phyloP scores from a whole-genome alignment of 1,140 invertebrate species.

The Cepaea nemoralis region DNA sequence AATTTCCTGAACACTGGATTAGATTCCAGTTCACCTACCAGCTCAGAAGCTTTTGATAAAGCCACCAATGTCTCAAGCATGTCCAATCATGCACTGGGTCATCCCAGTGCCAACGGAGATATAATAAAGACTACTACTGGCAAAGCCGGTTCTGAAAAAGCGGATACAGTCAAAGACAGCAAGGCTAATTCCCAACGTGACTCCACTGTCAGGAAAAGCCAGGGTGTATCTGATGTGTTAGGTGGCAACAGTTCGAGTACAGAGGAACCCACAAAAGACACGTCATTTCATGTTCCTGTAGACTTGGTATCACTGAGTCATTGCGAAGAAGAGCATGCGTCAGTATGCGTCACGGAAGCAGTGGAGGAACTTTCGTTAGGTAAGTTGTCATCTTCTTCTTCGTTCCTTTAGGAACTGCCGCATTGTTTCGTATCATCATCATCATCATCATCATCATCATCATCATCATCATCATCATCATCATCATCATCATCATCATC shows the following conservation, averaged over 20 bases:
- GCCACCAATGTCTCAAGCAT: background rate
- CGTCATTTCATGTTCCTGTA: background rate
- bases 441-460: too few relatives aligned
- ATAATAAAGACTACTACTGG: background rate
- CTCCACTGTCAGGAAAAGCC: background rate
- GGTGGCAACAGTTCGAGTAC: background rate
- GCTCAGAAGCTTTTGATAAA: background rate
- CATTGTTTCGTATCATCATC: too few relatives aligned
- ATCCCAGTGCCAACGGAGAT: background rate
- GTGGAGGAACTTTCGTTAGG: constrained; percentile 20
- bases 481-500: too few relatives aligned
- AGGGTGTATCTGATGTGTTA: background rate
- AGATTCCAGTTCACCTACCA: background rate
- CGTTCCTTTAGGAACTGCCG: background rate
- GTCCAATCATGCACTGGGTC: background rate
- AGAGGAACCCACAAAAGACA: background rate
- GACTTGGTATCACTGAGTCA: background rate
- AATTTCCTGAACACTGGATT: too few relatives aligned
- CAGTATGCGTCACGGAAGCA: constrained; percentile 28
- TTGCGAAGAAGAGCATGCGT: constrained; percentile 9
- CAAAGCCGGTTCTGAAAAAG: background rate
- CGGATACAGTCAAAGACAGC: background rate
- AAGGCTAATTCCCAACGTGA: background rate
- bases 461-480: background rate
- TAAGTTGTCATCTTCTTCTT: background rate